phyloP scores from a whole-genome alignment of 1,140 invertebrate species.

The Asbolus verrucosus region DNA sequence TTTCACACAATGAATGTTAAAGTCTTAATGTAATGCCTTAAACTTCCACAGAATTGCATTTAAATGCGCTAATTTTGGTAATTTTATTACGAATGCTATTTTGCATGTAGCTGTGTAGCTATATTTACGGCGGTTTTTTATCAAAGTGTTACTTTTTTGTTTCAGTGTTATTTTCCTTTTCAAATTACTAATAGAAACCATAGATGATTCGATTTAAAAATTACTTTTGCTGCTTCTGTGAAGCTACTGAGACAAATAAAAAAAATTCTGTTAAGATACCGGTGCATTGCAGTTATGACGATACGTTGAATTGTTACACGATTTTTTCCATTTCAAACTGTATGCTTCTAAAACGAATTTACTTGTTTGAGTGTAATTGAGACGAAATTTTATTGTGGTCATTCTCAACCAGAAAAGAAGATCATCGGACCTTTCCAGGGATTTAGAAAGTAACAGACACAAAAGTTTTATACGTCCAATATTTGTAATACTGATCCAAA shows the following conservation, averaged over 20 bases:
- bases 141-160: neutral
- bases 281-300: no score
- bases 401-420: neutral
- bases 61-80: slow-evolving; percentile 26
- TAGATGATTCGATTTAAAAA: neutral
- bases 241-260: no score
- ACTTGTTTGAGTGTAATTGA: no score
- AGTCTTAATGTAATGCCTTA: slow-evolving; percentile 23
- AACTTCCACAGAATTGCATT: slow-evolving; percentile 34
- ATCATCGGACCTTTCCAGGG: neutral
- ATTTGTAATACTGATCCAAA: slow-evolving; percentile 4
- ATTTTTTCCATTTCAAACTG: no score
- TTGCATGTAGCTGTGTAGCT: no score
- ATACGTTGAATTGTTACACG: no score
- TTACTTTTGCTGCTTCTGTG: neutral
- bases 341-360: no score
- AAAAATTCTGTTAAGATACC: no score
- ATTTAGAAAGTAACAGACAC: slow-evolving; percentile 8
- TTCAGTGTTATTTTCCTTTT: no score
- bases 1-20: slow-evolving; percentile 23
- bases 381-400: neutral
- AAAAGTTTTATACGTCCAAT: neutral
- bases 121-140: no score
- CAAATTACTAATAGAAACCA: no score
- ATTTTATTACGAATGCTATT: slow-evolving; percentile 28